Evolutionary conservation across 2,888 invertebrate species (phyloP), one percentile per base, ranked within the genome.

Genomic region (Argyresthia albistria): DNA sequence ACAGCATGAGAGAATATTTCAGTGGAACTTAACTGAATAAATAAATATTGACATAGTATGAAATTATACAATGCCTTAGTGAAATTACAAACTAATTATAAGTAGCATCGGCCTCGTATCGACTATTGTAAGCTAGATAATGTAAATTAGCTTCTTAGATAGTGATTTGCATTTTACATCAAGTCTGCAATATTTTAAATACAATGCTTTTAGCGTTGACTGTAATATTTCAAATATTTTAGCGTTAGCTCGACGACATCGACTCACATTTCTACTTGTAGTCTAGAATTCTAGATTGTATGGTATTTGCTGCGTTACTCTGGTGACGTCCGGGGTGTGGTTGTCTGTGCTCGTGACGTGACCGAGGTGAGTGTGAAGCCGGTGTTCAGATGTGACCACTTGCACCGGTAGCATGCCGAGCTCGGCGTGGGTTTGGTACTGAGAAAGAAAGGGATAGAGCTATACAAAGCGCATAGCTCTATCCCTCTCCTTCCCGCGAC

Each of bases 271-370:
- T 58, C 60, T 61, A 25, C 25, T 25, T 25, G 25, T 25, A 25
- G n/a, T n/a, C n/a, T n/a, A n/a, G n/a, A 25, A 25, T 25, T n/a
- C n/a, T 25, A 25, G 25, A 25, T 55, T 59, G 53, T 59, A 57
- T 60, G 60, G 60, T 57, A 53, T 56, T 60, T 51, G 48, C 55
- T 52, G 48, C 51, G 51, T 45, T 57, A 57, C 58, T 60, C 61
- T 62, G 61, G 62, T 54, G 54, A 57, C 35, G 54, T 15, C 14
- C 12, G 15, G n/a, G 45, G n/a, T 39, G 39, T 39, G 3, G 3
- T 4, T n/a, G 1, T 39, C 39, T n/a, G 39, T 39, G 39, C 25
- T 25, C 6, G 25, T 25, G 25, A 25, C 6, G 25, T 25, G 25
- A 25, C 25, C 6, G 25, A 25, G 25, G 25, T 25, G 2, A 25